Base-by-base conservation (phyloP, 2,797 vertebrate genomes). In the Perodicticus potto region DNA sequence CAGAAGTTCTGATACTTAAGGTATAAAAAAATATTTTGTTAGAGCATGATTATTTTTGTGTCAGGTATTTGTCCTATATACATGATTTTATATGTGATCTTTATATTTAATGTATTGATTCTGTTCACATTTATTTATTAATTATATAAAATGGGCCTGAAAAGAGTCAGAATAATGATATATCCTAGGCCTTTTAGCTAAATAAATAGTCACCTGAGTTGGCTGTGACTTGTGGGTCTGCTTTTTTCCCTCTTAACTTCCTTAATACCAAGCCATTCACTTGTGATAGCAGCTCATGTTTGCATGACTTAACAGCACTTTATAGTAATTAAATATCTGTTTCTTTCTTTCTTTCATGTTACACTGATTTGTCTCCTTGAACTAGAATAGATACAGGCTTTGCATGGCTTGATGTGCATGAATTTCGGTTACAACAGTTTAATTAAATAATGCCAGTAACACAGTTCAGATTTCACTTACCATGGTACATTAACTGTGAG, bases 161-260 rank as follows among this genome's bases (percentile, higher is more conserved):
- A 91, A 88, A 89, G 43, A 93, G 78, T 90, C 37, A 57, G n/a
- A 34, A 40, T 86, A 63, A 70, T 81, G 74, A 22, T 3, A 9
- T 61, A 72, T 55, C 73, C 76, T 67, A 76, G 53, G 65, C 69
- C n/a, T 29, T 91, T 94, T 63, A 61, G 53, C 25, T 91, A 92
- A 96, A 59, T 82, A 40, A 7, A 13, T 25, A 74, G 25, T 25
- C 84, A 59, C 73, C 69, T 83, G 43, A 34, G 25, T 81, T 82
- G 16, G 9, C n/a, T 95, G 3, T 80, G 78, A 77, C 77, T 95
- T 67, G 22, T 83, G 25, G 27, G 53, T 88, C 16, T 57, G 25
- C 32, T 63, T 70, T 96, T 69, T 74, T 57, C 20, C 32, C 76
- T 72, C 72, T 85, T 83, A 93, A 70, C 40, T 95, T 82, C 87